Conservation (phyloP, 2,797 vertebrate genomes). For the Tragelaphus oryx region DNA sequence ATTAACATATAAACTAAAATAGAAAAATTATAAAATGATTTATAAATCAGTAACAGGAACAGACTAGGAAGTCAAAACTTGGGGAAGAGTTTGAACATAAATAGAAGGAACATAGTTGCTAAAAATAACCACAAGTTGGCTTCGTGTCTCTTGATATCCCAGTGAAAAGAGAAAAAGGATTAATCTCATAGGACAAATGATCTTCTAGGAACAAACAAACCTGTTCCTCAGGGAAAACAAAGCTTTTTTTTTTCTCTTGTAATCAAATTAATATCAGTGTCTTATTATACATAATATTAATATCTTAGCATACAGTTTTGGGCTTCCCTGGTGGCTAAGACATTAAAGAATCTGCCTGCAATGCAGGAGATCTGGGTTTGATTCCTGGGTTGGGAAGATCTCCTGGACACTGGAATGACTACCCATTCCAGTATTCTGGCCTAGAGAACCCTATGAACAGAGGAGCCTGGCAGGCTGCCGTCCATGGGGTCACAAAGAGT, state of each 20-base stretch:
- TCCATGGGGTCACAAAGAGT: background rate
- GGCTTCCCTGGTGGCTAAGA: background rate
- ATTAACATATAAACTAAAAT: background rate
- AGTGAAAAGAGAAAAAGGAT: background rate
- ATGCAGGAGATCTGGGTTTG: background rate
- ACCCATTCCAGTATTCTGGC: background rate
- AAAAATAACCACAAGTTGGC: background rate
- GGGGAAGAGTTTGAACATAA: background rate
- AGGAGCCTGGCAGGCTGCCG: background rate
- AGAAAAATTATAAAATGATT: constrained; percentile 21
- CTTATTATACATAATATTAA: background rate
- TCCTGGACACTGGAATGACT: background rate
- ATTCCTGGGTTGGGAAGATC: background rate
- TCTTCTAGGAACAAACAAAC: background rate
- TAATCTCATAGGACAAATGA: background rate
- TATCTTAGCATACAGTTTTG: background rate
- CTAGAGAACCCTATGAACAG: background rate
- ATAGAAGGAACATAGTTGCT: background rate
- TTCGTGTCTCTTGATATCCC: background rate
- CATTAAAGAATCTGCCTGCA: background rate
- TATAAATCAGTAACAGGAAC: background rate
- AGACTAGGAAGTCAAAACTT: constrained; percentile 17
- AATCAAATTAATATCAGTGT: constrained; percentile 1
- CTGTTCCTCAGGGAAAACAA: background rate
- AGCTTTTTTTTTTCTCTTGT: background rate